These are phyloP conservation scores for Orius laevigatus DNA, from an alignment of 1,140 invertebrate genomes.

Conservation along the genomic window DNA sequence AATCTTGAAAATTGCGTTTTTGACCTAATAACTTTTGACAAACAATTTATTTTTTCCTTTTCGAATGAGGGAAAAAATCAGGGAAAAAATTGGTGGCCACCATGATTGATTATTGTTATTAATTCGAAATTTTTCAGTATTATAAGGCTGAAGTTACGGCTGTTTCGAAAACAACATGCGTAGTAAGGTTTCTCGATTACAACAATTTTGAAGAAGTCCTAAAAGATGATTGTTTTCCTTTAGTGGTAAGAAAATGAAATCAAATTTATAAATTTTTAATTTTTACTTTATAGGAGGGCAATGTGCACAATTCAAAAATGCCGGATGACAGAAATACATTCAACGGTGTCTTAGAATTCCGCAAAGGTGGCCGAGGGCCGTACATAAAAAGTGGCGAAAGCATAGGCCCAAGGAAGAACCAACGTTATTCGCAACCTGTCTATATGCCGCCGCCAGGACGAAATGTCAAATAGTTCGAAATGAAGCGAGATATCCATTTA, in stretches of 20 bases:
- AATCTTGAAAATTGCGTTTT: too few relatives aligned
- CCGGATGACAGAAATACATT: neutral
- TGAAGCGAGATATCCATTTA: too few relatives aligned
- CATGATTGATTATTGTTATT: too few relatives aligned
- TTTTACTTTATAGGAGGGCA: too few relatives aligned
- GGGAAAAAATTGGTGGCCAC: too few relatives aligned
- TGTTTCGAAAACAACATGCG: slow-evolving; percentile 58
- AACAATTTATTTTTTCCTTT: too few relatives aligned
- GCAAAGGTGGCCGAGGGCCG: slow-evolving; percentile 16
- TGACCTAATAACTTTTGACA: too few relatives aligned
- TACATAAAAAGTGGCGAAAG: slow-evolving; percentile 14
- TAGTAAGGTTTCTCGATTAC: slow-evolving; percentile 72
- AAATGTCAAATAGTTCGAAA: slow-evolving; percentile 11
- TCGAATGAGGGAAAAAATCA: too few relatives aligned
- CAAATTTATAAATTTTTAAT: neutral
- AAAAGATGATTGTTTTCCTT: slow-evolving; percentile 55
- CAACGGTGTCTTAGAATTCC: slow-evolving; percentile 15
- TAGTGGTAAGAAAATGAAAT: slow-evolving; percentile 23
- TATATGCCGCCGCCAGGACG: slow-evolving; percentile 18
- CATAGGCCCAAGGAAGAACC: slow-evolving; percentile 5
- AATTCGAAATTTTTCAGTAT: slow-evolving; percentile 36
- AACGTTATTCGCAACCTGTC: slow-evolving; percentile 14
- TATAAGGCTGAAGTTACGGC: slow-evolving; percentile 70
- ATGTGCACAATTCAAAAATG: neutral
- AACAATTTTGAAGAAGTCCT: slow-evolving; percentile 78